These are phyloP conservation scores for Archips xylosteana DNA, from an alignment of 2,888 invertebrate genomes.

Conservation along the genomic window DNA sequence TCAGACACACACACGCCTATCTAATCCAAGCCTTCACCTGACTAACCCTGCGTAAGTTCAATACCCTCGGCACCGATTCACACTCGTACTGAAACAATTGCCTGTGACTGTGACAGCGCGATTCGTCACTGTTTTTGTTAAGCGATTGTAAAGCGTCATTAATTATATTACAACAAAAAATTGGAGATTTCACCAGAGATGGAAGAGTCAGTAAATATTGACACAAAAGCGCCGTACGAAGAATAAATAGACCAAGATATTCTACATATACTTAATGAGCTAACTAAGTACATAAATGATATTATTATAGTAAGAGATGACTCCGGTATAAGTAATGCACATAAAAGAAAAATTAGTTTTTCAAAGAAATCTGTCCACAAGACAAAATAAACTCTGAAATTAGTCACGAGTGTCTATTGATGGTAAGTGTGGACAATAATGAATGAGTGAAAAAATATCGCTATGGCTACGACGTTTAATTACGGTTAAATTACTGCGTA, in stretches of 20 bases:
- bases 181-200: not conserved
- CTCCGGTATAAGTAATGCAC: not conserved
- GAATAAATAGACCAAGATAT: not conserved
- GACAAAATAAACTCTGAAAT: not conserved
- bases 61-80: constrained; percentile 37
- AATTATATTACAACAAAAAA: not conserved
- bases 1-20: not conserved
- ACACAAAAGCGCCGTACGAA: not conserved
- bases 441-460: constrained; percentile 4
- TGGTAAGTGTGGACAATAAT: not conserved
- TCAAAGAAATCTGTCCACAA: not conserved
- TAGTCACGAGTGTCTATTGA: not conserved
- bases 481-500: constrained; percentile 24
- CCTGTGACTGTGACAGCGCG: constrained; percentile 57
- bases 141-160: constrained; percentile 3
- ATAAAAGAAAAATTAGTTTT: not conserved
- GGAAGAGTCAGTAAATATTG: not conserved
- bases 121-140: constrained; percentile 59
- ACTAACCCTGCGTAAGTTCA: constrained; percentile 27
- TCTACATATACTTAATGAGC: not conserved
- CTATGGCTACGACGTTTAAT: not conserved
- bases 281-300: no score
- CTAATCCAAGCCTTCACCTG: constrained; percentile 13
- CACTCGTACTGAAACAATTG: constrained; percentile 52
- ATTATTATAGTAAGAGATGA: not conserved